Evolutionary conservation across 1,140 invertebrate species (phyloP).

Genomic region (Prorops nasuta): DNA sequence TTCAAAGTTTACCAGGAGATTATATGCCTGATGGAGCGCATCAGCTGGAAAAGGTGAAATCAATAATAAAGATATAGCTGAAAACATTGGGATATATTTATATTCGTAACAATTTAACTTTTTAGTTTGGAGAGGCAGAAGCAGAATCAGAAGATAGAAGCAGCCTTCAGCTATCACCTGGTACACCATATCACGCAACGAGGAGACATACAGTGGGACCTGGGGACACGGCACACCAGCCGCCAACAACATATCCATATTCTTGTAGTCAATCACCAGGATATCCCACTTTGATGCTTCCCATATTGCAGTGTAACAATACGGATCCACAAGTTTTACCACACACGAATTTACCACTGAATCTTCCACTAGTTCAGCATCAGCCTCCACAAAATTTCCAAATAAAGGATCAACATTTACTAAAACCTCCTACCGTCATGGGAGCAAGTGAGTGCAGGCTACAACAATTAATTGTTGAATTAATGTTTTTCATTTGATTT

Average conservation of each 20-base stretch:
- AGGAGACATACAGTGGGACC: conserved; percentile 91
- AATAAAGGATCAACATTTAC: conserved; percentile 89
- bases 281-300: conserved; percentile 42
- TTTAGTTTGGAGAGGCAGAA: conserved; percentile 66
- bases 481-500: conserved; percentile 4
- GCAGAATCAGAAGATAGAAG: conserved; percentile 60
- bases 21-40: conserved; percentile 63
- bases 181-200: conserved; percentile 56
- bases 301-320: conserved; percentile 46
- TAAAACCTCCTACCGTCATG: conserved; percentile 88
- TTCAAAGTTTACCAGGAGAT: conserved; percentile 62
- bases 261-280: conserved; percentile 42
- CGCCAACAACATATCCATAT: conserved; percentile 42
- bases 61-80: conserved; percentile 5
- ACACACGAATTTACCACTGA: conserved; percentile 69
- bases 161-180: conserved; percentile 42
- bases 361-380: conserved; percentile 73
- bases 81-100: no score
- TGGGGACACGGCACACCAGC: conserved; percentile 80
- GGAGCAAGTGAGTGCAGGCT: conserved; percentile 69
- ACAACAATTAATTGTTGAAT: background rate
- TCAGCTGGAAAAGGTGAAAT: conserved; percentile 70
- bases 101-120: conserved; percentile 14
- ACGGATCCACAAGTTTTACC: conserved; percentile 55
- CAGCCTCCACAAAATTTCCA: conserved; percentile 81